Conservation (phyloP, 1,140 invertebrate species). For the Neodiprion lecontei region DNA sequence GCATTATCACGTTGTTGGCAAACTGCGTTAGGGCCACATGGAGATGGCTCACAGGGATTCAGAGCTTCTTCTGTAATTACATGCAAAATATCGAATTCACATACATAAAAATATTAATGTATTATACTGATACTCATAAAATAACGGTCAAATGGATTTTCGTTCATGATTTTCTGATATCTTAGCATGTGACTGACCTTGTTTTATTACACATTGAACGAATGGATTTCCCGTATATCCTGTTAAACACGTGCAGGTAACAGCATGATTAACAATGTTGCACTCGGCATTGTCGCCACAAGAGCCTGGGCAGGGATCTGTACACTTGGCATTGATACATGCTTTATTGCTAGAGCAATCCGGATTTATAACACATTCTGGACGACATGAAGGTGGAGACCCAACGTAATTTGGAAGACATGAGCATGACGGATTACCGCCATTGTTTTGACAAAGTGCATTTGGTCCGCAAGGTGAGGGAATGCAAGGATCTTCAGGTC, state of each 20-base stretch:
- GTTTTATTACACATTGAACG: slow-evolving; percentile 63
- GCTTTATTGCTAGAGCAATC: slow-evolving; percentile 77
- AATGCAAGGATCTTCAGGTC: slow-evolving; percentile 69
- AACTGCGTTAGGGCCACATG: slow-evolving; percentile 66
- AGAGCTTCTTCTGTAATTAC: slow-evolving; percentile 45
- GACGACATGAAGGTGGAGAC: slow-evolving; percentile 75
- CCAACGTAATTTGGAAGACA: slow-evolving; percentile 76
- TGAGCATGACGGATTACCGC: slow-evolving; percentile 72
- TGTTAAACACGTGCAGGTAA: slow-evolving; percentile 75
- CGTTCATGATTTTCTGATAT: background rate
- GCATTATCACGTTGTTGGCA: slow-evolving; percentile 62
- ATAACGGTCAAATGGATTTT: background rate
- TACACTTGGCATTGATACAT: slow-evolving; percentile 78
- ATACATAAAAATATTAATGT: slow-evolving; percentile 18
- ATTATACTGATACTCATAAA: slow-evolving; percentile 2
- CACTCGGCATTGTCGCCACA: slow-evolving; percentile 82
- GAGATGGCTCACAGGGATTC: slow-evolving; percentile 64
- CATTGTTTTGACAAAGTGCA: slow-evolving; percentile 70
- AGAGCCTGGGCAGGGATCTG: slow-evolving; percentile 78
- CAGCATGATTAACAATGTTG: slow-evolving; percentile 76
- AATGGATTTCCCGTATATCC: slow-evolving; percentile 83
- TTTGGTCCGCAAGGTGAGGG: slow-evolving; percentile 84
- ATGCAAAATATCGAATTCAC: slow-evolving; percentile 35
- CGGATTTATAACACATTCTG: slow-evolving; percentile 79
- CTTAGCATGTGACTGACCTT: slow-evolving; percentile 40